These are phyloP conservation scores for Dinocampus coccinellae DNA, from an alignment of 2,888 invertebrate species.

Conservation along the genomic window DNA sequence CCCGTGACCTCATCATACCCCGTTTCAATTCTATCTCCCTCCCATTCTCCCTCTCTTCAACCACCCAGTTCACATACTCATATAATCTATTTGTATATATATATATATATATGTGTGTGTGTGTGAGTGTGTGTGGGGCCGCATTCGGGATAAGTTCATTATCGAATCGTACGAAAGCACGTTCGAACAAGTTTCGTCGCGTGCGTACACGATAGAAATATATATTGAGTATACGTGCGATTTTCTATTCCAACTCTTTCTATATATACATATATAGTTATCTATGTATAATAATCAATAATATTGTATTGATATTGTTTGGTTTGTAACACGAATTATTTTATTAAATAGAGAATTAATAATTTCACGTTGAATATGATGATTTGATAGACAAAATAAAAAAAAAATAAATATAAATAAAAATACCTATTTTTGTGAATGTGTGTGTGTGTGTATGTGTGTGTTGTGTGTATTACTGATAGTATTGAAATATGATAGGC, in stretches of 20 bases:
- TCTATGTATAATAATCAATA: background rate
- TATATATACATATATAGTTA: background rate
- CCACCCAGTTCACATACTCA: conserved; percentile 4
- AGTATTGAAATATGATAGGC: conserved; percentile 56
- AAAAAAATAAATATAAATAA: too few relatives aligned
- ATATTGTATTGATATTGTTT: background rate
- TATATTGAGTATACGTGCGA: conserved; percentile 2
- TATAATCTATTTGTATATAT: background rate
- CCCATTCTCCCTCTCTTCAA: background rate
- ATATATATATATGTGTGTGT: background rate
- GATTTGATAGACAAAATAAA: too few relatives aligned
- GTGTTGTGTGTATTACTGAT: conserved; percentile 46
- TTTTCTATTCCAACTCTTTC: background rate
- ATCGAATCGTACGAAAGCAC: conserved; percentile 44
- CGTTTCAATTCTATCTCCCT: background rate
- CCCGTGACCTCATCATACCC: conserved; percentile 31
- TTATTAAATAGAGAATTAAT: background rate
- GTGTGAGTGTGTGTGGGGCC: too few relatives aligned
- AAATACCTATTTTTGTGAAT: too few relatives aligned
- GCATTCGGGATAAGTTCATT: conserved; percentile 52
- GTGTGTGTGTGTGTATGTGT: too few relatives aligned
- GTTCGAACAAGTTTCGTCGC: conserved; percentile 14
- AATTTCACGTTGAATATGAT: background rate
- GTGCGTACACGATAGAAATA: conserved; percentile 29
- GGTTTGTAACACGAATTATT: background rate